phyloP scores from a whole-genome alignment of 2,888 invertebrate species.

The Philereme transversata region DNA sequence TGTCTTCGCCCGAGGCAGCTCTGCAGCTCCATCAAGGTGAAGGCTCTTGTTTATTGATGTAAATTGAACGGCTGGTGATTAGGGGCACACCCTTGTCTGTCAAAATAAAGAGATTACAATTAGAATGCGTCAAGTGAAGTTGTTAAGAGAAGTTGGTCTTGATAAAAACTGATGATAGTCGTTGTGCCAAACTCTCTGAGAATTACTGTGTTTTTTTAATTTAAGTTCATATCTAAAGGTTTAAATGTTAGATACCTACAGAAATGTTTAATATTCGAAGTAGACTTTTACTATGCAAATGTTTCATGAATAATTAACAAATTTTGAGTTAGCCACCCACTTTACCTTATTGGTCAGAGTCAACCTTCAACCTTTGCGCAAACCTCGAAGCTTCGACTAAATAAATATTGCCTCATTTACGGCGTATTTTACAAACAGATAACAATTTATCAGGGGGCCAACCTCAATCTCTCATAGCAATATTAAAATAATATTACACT shows the following conservation, averaged over 20 bases:
- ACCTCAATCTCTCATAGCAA: no score
- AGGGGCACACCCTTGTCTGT: slow-evolving; percentile 4
- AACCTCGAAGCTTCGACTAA: neutral
- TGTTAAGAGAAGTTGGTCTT: no score
- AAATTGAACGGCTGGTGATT: slow-evolving; percentile 40
- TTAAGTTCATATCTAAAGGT: no score
- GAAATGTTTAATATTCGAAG: no score
- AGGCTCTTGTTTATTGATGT: slow-evolving; percentile 39
- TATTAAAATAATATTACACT: no score
- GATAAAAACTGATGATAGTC: no score
- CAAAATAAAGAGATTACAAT: slow-evolving; percentile 7
- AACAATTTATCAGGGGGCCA: no score
- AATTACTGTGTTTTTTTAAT: no score
- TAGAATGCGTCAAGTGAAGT: neutral
- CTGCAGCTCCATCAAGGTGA: slow-evolving; percentile 40
- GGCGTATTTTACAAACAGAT: neutral
- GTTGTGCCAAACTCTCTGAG: no score
- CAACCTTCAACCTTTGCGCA: slow-evolving; percentile 6
- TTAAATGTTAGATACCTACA: no score
- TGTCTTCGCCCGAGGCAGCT: slow-evolving; percentile 25
- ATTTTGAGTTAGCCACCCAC: neutral
- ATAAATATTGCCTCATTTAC: slow-evolving; percentile 12
- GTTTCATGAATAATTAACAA: no score
- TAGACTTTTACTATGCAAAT: no score
- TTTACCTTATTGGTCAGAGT: slow-evolving; percentile 1